Percentiles rank a stretch among this genome's conserved stretches.
Conservation (phyloP, 2,113 vertebrate species). For the Oceanites oceanicus region DNA sequence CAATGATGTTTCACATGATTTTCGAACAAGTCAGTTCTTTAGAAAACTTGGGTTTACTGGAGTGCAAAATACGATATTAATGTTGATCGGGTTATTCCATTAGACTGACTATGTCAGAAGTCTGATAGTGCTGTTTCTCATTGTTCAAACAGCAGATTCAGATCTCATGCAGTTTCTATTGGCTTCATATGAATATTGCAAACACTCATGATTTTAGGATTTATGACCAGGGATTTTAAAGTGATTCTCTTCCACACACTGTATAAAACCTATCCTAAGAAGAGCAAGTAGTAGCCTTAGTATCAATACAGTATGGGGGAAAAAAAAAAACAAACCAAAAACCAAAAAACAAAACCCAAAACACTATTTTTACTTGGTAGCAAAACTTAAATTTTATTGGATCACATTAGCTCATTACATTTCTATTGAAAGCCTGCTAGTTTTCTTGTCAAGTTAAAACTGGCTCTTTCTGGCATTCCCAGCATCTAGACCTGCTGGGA, state of each 20-base stretch:
- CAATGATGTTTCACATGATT: neutral
- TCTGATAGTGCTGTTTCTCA: neutral
- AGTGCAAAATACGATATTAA: neutral
- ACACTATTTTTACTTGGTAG: neutral
- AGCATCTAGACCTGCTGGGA: neutral
- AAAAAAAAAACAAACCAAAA: too few species aligned
- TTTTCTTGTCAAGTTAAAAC: neutral
- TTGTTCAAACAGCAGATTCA: neutral
- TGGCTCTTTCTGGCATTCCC: neutral
- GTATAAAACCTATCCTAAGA: neutral
- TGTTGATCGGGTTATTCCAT: neutral
- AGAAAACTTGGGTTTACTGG: neutral
- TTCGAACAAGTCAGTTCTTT: neutral
- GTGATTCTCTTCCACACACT: neutral
- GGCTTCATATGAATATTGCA: neutral
- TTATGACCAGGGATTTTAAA: neutral
- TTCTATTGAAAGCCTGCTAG: neutral
- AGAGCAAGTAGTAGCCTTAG: neutral
- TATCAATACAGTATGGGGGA: neutral
- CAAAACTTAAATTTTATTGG: neutral
- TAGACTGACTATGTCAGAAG: neutral
- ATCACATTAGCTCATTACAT: neutral
- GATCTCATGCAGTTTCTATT: neutral
- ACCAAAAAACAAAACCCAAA: neutral
- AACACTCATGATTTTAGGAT: neutral